A percentile compares a stretch with the other conserved stretches of the same genome.
Conservation (phyloP, 2,888 invertebrate genomes). For the Lasioglossum marginatum region DNA sequence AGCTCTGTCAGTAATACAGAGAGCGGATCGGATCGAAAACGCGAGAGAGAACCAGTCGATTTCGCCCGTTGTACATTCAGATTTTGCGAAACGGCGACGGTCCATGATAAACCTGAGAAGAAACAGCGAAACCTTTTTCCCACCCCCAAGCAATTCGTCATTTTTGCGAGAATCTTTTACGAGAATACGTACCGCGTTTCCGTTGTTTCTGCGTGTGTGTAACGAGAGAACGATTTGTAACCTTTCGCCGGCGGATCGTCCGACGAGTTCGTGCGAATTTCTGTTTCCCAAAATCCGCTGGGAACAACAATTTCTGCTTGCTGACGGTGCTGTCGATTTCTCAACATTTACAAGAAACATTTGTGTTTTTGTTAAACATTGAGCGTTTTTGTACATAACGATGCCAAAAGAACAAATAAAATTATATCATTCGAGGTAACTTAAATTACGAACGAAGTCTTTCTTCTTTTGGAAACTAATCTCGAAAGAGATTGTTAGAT, state of each 20-base stretch:
- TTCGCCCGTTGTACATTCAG: constrained; percentile 11
- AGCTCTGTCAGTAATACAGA: neutral
- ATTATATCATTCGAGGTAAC: neutral
- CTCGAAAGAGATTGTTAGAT: neutral
- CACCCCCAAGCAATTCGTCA: neutral
- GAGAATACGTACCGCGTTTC: neutral
- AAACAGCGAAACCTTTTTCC: neutral
- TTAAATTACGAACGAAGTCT: neutral
- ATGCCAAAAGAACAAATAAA: neutral
- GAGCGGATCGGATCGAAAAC: neutral
- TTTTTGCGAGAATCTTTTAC: constrained; percentile 1
- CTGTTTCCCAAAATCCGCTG: neutral
- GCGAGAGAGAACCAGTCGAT: constrained; percentile 9
- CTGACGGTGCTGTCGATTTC: neutral
- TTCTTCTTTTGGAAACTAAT: neutral
- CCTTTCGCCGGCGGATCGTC: neutral
- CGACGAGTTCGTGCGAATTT: neutral
- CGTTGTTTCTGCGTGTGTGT: constrained; percentile 3
- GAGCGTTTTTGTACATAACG: neutral
- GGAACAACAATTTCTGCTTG: neutral
- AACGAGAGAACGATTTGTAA: constrained; percentile 6
- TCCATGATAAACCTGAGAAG: neutral
- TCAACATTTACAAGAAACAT: neutral
- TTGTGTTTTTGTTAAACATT: neutral
- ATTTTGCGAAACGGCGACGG: constrained; percentile 35